These are phyloP conservation scores for Poecilia picta DNA, from an alignment of 2,797 vertebrate species.

Conservation along the genomic window DNA sequence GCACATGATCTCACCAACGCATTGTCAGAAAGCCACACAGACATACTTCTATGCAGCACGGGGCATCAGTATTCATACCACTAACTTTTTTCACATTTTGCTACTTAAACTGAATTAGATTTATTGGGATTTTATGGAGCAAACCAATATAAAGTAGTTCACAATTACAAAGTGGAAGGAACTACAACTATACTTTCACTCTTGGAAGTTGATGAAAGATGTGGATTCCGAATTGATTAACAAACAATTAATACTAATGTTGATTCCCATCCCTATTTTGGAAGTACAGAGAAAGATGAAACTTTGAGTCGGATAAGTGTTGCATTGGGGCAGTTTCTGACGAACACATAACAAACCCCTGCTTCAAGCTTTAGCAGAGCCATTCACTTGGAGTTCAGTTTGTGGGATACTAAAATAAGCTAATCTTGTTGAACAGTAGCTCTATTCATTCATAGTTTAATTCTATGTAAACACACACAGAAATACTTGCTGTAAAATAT, in stretches of 20 bases:
- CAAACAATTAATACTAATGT: no score
- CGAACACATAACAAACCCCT: background rate
- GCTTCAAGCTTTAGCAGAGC: background rate
- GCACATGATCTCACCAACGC: background rate
- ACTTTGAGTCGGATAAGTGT: no score
- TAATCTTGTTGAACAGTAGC: slow-evolving; percentile 5
- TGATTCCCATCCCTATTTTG: no score
- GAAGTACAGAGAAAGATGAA: no score
- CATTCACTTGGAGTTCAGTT: background rate
- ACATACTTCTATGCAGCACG: background rate
- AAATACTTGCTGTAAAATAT: slow-evolving; percentile 8
- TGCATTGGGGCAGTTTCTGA: no score
- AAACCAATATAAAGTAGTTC: background rate
- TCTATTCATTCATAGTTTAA: slow-evolving; percentile 38
- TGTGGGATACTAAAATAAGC: background rate
- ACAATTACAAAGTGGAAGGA: background rate
- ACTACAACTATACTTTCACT: background rate
- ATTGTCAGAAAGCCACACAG: background rate
- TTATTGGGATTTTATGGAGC: background rate
- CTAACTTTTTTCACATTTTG: background rate
- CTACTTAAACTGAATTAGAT: background rate
- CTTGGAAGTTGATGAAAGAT: no score
- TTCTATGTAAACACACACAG: slow-evolving; percentile 27
- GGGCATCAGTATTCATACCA: background rate
- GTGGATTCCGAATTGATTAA: no score